phyloP scores from a whole-genome alignment of 1,140 invertebrate species.

The Dendrolimus kikuchii region DNA sequence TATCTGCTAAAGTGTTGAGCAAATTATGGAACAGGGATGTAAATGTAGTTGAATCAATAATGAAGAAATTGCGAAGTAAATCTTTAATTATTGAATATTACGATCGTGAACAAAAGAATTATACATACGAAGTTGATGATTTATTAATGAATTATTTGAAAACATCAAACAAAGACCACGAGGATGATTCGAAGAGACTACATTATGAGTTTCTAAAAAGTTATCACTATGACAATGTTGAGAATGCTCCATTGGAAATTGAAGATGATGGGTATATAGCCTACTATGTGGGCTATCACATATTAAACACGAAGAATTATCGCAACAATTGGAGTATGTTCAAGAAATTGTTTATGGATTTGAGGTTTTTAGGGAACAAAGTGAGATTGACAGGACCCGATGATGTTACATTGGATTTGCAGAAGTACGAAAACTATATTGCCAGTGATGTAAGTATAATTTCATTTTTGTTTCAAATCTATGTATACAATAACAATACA shows the following conservation, averaged over 20 bases:
- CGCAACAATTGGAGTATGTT: slow-evolving; percentile 46
- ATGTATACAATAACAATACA: background rate
- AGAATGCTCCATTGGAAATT: slow-evolving; percentile 39
- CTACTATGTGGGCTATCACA: slow-evolving; percentile 56
- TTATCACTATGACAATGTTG: slow-evolving; percentile 37
- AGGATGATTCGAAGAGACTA: slow-evolving; percentile 41
- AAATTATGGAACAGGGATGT: slow-evolving; percentile 50
- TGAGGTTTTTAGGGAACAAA: slow-evolving; percentile 64
- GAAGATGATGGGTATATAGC: slow-evolving; percentile 60
- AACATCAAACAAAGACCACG: slow-evolving; percentile 17
- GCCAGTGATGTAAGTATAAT: slow-evolving; percentile 42
- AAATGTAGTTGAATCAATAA: slow-evolving; percentile 39
- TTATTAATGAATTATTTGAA: slow-evolving; percentile 56
- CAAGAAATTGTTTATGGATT: slow-evolving; percentile 50
- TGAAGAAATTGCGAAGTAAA: slow-evolving; percentile 48
- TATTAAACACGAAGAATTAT: slow-evolving; percentile 43
- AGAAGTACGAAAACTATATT: slow-evolving; percentile 53
- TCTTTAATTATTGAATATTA: slow-evolving; percentile 47
- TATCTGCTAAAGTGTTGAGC: slow-evolving; percentile 43
- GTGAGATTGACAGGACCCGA: slow-evolving; percentile 50
- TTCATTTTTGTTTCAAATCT: background rate
- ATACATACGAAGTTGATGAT: slow-evolving; percentile 57
- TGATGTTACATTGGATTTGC: slow-evolving; percentile 56
- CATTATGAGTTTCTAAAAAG: slow-evolving; percentile 50
- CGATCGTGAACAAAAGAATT: slow-evolving; percentile 44